A percentile compares a stretch with the other conserved stretches of the same genome.
These are phyloP conservation scores for Ennomos fuscantarius DNA, from an alignment of 2,888 invertebrate genomes.

Conservation along the genomic window DNA sequence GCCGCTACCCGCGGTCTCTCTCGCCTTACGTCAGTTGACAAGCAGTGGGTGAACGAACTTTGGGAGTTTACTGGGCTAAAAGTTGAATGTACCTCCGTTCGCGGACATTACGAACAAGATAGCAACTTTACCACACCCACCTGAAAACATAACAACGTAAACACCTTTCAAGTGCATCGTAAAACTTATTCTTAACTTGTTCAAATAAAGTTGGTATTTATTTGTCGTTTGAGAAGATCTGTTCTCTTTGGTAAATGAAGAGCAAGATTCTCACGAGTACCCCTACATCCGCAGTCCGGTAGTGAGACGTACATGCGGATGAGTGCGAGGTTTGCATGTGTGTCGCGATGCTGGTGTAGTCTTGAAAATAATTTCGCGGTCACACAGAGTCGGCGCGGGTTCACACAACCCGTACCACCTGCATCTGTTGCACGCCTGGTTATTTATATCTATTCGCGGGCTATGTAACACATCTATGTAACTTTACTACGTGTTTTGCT, in stretches of 20 bases:
- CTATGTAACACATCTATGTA: slow-evolving; percentile 68
- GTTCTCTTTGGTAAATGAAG: slow-evolving; percentile 57
- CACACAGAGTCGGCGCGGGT: slow-evolving; percentile 79
- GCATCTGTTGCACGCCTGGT: slow-evolving; percentile 82
- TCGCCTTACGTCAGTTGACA: slow-evolving; percentile 83
- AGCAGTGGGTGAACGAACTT: slow-evolving; percentile 85
- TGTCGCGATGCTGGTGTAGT: slow-evolving; percentile 79
- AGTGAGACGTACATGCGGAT: slow-evolving; percentile 75
- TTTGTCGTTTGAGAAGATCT: slow-evolving; percentile 34
- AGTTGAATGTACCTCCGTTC: slow-evolving; percentile 85
- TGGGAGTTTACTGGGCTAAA: slow-evolving; percentile 85
- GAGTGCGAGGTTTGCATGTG: slow-evolving; percentile 57
- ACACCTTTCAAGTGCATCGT: slow-evolving; percentile 56
- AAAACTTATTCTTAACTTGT: slow-evolving; percentile 45
- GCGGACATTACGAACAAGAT: slow-evolving; percentile 86
- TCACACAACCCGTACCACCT: slow-evolving; percentile 83
- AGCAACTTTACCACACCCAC: slow-evolving; percentile 80
- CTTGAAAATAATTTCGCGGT: slow-evolving; percentile 86
- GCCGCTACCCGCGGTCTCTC: slow-evolving; percentile 65
- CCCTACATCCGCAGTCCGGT: slow-evolving; percentile 68
- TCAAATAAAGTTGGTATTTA: slow-evolving; percentile 57
- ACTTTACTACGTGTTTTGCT: slow-evolving; percentile 32
- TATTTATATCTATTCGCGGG: slow-evolving; percentile 81
- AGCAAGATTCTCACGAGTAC: slow-evolving; percentile 83
- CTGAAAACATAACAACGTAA: slow-evolving; percentile 54